Conservation (phyloP, 2,797 vertebrate genomes). For the Channallabes apus region DNA sequence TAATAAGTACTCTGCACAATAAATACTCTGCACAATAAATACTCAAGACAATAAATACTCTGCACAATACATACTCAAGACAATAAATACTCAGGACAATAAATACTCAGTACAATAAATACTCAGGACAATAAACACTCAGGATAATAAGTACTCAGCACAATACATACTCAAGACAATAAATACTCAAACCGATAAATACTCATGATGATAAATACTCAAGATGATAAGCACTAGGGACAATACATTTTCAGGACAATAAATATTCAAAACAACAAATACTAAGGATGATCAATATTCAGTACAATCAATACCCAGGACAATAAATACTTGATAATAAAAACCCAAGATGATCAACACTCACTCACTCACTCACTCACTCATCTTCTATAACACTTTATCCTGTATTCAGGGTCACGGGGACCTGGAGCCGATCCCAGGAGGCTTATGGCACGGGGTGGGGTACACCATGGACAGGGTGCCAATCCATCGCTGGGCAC, state of each 20-base stretch:
- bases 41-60: not conserved
- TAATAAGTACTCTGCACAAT: not conserved
- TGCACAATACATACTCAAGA: too few relatives aligned
- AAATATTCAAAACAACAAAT: too few relatives aligned
- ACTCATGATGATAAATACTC: not conserved
- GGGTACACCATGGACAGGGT: too few relatives aligned
- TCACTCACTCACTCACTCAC: too few relatives aligned
- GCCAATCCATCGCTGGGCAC: too few relatives aligned
- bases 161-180: accelerated
- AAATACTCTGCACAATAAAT: not conserved
- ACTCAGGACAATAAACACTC: not conserved
- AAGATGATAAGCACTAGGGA: not conserved
- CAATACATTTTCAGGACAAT: accelerated
- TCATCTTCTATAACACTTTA: too few relatives aligned
- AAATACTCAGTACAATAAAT: not conserved
- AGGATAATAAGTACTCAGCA: too few relatives aligned
- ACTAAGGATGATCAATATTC: too few relatives aligned
- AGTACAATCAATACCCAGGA: too few relatives aligned
- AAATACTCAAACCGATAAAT: not conserved
- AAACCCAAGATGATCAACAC: not conserved
- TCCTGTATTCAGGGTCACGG: too few relatives aligned
- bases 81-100: not conserved
- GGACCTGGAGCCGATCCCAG: too few relatives aligned
- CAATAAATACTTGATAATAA: not conserved
- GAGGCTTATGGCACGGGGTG: too few relatives aligned